Base-by-base conservation (phyloP, 2,888 invertebrate genomes). In the Mamestra brassicae region DNA sequence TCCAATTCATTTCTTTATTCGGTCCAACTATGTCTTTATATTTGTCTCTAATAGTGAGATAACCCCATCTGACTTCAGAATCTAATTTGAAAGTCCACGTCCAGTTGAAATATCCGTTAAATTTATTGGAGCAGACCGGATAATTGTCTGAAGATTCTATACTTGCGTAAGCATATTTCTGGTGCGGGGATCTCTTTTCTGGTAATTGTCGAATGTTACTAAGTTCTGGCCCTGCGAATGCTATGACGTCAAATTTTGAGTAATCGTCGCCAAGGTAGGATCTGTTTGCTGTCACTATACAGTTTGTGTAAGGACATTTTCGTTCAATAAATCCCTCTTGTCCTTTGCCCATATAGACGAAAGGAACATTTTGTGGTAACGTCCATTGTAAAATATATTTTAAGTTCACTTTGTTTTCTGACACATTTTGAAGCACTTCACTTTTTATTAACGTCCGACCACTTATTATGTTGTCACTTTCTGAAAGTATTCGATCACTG, bases 21-120 rank as follows among this genome's bases (percentile, higher is more conserved):
- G 93, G 93, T 15, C 93, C 93, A 10, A 93, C 79, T 4, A 89
- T 75, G 6, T 71, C 76, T 11, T 89, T 86, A 13, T 88, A 75
- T 58, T 71, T 81, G 74, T 94, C 89, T 75, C 87, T 89, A 8
- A 94, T 86, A 1, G 82, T 78, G 7, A 94, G 74, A 71, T 94
- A 94, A 3, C 91, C 90, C 89, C 90, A 92, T 5, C 85, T 83
- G 3, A 93, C 86, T 76, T 95, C 93, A 2, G 94, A 94, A 77
- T 93, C 89, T 13, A 94, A 79, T 78, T 77, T 91, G 71, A 90
- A 95, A 0, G 94, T 94, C 91, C 93, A 93, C 0, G 94, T 94
- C 94, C 94, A 94, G 71, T 95, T 95, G 67, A 94, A 95, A 74
- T 88, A 93, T 4, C 83, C 80, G 58, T 95, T 87, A 3, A 91